Base-by-base conservation (phyloP, 1,140 invertebrate species). In the Acromyrmex heyeri region DNA sequence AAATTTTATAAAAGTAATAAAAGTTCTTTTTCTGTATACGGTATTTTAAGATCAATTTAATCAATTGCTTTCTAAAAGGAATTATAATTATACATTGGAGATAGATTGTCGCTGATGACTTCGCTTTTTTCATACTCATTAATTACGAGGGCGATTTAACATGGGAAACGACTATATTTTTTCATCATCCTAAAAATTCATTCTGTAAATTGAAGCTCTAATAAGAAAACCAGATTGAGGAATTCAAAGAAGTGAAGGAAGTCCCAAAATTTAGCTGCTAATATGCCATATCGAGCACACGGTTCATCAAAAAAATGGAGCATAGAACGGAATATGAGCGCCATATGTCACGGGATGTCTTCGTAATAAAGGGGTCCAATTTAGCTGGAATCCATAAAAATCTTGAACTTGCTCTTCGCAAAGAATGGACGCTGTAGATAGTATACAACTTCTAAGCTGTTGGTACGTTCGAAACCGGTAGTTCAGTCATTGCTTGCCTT, bases 341-440 rank as follows among this genome's bases (percentile, higher is more conserved):
- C 90, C 90, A 91, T 90, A 88, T 91, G 89, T 62, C 62, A 50
- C 44, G 18, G 34, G 77, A 70, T 73, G 73, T 62, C 53, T 48
- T 62, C 57, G 24, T 76, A 89, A 87, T 21, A 81, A 87, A 30
- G 88, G 78, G 50, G 6, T 53, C 48, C 64, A 57, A 44, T 64
- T 91, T 88, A 77, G 61, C 59, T 30, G 77, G 89, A 88, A 83
- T 88, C 77, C 76, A 61, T 83, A 82, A 86, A 90, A 87, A 90
- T 69, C 81, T 48, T 24, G 0, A 30, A 18, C 67, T 55, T 21
- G 55, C 30, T 78, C 38, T 75, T 89, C 65, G 62, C 69, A n/a
- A 75, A 44, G 59, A 14, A 82, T 30, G 85, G 73, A 79, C 57
- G 57, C 18, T 57, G 18, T 21, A 10, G 38, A 6, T 4, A 61